Evolutionary conservation across 2,113 vertebrate species (phyloP), one percentile per base, ranked within the genome.

Genomic region (Passerina amoena): DNA sequence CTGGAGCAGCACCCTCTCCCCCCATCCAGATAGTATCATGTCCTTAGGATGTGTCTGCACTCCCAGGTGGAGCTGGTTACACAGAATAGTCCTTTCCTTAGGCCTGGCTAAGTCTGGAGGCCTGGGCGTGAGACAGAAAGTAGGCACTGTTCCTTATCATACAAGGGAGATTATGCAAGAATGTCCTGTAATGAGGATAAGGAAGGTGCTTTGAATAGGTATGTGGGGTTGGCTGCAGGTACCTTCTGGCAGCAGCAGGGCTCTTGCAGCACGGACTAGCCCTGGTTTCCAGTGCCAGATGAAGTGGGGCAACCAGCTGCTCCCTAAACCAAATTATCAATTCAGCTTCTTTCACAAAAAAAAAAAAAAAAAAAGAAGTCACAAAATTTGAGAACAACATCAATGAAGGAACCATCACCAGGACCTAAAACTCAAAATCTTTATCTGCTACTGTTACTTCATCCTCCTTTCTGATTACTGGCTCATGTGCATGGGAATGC

Each of bases 31-130:
- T 37, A 87, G 84, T 42, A 86, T 92, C 75, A 11, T 25, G 44
- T 85, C 93, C 79, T 93, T 80, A 93, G 93, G 94, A 94, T n/a
- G 35, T 73, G 82, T 91, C 92, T 93, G 28, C 82, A 42, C 68
- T 90, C 79, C 64, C 80, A 83, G 60, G 73, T 16, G n/a, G 75
- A 93, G 88, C 90, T 92, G 64, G 38, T 96, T 97, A 88, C 1
- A 0, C 21, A 86, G 64, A 97, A 54, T 12, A 92, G 88, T 88
- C 91, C 82, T 90, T 82, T 92, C 94, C 94, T 92, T 83, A 86
- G 76, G 90, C 51, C 85, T 93, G 90, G 27, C 59, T 96, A 50
- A 42, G 64, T 88, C 96, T 86, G 88, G 79, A 95, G 64, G 79
- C 88, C 60, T 83, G 86, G 88, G 92, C 13, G 80, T 95, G 96